Conservation (phyloP, 2,797 vertebrate genomes). For the Muraenolepis orangiensis region DNA sequence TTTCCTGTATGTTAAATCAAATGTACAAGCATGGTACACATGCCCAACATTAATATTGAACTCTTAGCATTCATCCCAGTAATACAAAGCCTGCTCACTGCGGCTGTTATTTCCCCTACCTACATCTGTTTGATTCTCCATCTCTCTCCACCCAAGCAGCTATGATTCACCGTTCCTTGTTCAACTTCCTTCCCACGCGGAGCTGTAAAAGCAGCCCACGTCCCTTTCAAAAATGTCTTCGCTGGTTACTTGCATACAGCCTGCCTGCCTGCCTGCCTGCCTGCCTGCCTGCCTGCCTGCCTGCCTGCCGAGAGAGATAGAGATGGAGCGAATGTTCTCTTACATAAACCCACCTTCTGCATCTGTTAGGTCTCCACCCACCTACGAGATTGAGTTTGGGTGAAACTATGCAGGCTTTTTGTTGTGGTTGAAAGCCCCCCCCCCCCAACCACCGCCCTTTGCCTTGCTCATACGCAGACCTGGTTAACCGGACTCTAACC, state of each 20-base stretch:
- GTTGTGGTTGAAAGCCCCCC: background rate
- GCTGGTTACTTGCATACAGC: slow-evolving; percentile 69
- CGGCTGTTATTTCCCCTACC: slow-evolving; percentile 28
- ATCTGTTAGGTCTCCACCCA: slow-evolving; percentile 51
- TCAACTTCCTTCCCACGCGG: slow-evolving; percentile 71
- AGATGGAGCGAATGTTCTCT: slow-evolving; percentile 47
- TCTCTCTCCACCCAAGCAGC: slow-evolving; percentile 58
- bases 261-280: slow-evolving; percentile 25
- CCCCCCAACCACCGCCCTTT: background rate
- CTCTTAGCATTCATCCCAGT: background rate
- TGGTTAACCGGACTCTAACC: background rate
- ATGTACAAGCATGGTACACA: background rate
- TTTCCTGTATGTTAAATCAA: background rate
- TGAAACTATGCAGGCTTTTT: background rate
- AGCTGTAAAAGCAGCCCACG: slow-evolving; percentile 73
- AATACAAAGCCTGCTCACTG: background rate
- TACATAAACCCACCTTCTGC: slow-evolving; percentile 60
- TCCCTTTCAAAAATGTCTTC: slow-evolving; percentile 73
- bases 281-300: slow-evolving; percentile 23
- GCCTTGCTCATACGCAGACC: background rate
- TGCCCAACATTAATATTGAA: background rate
- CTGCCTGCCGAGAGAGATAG: background rate
- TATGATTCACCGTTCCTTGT: slow-evolving; percentile 72
- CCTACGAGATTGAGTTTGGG: slow-evolving; percentile 30
- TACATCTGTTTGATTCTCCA: slow-evolving; percentile 47